Base-by-base conservation (phyloP, 1,140 invertebrate genomes). In the Penaeus chinensis region DNA sequence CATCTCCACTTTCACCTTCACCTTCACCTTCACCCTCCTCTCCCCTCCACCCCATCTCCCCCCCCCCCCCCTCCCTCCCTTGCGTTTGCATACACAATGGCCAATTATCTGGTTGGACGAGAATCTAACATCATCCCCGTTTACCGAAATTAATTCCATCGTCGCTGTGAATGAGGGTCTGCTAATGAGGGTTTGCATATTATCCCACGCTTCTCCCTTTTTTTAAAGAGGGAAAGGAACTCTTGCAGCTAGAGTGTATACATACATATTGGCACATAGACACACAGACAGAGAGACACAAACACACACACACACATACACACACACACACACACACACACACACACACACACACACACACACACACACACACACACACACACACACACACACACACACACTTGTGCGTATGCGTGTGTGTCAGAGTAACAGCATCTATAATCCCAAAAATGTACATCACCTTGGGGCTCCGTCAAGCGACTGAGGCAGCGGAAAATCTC, bases 121-220 rank as follows among this genome's bases (percentile, higher is more conserved):
- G 47, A 54, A n/a, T 69, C 27, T 69, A n/a, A 24, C 27, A n/a
- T 69, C 66, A 24, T 69, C 66, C 66, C 66, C 66, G n/a, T 69
- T 69, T 32, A 24, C 66, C 27, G 22, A n/a, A n/a, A 24, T 69
- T 32, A 24, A n/a, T 69, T 69, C 66, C 66, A 24, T 69, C 66
- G 22, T 32, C 27, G 22, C 66, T 54, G 47, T 54, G 47, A 54
- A 54, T 54, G 47, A 54, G 47, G 47, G 47, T 54, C 47, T 54
- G 47, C 47, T 54, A 54, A 54, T 54, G 47, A 54, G 47, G 47
- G 13, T 13, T 69, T 69, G n/a, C 27, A 5, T 69, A 24, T 32
- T 32, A 24, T 20, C 66, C 27, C 66, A 3, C 16, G 0, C 66
- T 20, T 20, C 13, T 69, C 27, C 65, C 66, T 18, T 69, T 69